Evolutionary conservation across 1,140 invertebrate genomes (phyloP).

Genomic region (Andrena cerasifolii): DNA sequence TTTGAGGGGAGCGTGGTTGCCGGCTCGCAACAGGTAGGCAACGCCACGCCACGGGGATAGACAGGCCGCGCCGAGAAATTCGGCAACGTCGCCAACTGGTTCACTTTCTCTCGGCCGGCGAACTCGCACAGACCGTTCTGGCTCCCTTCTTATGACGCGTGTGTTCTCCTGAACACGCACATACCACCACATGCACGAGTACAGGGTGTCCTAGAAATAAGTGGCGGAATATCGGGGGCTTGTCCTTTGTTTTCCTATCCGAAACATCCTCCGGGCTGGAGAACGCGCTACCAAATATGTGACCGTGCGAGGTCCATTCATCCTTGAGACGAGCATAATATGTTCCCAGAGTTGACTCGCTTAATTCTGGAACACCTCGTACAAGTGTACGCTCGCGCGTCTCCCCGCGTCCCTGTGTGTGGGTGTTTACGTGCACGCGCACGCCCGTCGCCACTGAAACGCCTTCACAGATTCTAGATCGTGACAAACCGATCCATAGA

Average conservation of each 20-base stretch:
- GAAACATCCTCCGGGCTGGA: too few relatives aligned
- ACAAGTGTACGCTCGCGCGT: not conserved
- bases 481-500: conserved; percentile 38
- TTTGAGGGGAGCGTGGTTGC: conserved; percentile 62
- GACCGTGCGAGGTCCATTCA: too few relatives aligned
- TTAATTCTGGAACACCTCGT: too few relatives aligned
- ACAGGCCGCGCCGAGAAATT: conserved; percentile 68
- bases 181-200: not conserved
- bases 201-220: not conserved
- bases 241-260: too few relatives aligned
- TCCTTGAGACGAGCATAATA: too few relatives aligned
- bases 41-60: conserved; percentile 45
- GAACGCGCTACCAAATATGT: too few relatives aligned
- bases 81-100: conserved; percentile 79
- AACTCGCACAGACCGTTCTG: conserved; percentile 66
- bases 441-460: conserved; percentile 22
- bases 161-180: conserved; percentile 16
- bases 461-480: conserved; percentile 36
- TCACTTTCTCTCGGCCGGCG: conserved; percentile 79
- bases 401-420: not conserved
- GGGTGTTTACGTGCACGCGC: not conserved
- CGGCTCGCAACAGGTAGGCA: conserved; percentile 60
- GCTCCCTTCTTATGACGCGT: conserved; percentile 53
- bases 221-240: too few relatives aligned
- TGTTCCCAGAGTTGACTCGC: too few relatives aligned